Evolutionary conservation across 2,113 vertebrate species (phyloP), one percentile per base, ranked within the genome.

Genomic region (Gallinago jamesoni): DNA sequence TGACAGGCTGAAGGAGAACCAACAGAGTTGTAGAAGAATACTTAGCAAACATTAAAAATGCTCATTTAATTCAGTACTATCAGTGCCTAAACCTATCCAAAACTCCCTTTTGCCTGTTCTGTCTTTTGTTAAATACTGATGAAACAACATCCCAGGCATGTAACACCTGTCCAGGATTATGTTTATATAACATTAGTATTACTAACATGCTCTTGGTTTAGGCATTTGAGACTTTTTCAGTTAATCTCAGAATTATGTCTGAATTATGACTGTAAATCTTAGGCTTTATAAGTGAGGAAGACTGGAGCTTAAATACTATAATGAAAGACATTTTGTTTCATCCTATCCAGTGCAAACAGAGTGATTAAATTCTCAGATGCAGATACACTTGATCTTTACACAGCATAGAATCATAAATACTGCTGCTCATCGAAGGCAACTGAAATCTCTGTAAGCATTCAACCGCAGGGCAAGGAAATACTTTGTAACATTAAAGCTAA

Each of bases 1-100:
- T 70, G 91, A 77, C 81, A 93, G 22, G 7, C 78, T 90, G 90
- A 90, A 95, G 90, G 73, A 95, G 48, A 96, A 85, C 52, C 62
- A 94, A 69, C 53, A 60, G 24, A 72, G 31, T 30, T 5, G 0
- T 37, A 63, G 60, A 74, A 75, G 31, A 80, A 86, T 83, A 92
- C 33, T 89, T 82, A 48, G 48, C 22, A 48, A 48, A 22, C 47
- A 22, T 48, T 22, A 21, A 48, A 48, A 48, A 48, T 48, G 22
- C 48, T 48, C 48, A 12, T 48, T 48, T 48, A 23, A 12, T 48
- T 48, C 11, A 5, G 48, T 48, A 3, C 21, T 57, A 17, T 62
- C 8, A 50, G 22, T 45, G 41, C 63, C 25, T 33, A 85, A 84
- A 18, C 8, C 30, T 77, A 62, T 27, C 24, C 30, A 45, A 82